Evolutionary conservation across 1,140 invertebrate species (phyloP).

Genomic region (Drosophila kepulauana): DNA sequence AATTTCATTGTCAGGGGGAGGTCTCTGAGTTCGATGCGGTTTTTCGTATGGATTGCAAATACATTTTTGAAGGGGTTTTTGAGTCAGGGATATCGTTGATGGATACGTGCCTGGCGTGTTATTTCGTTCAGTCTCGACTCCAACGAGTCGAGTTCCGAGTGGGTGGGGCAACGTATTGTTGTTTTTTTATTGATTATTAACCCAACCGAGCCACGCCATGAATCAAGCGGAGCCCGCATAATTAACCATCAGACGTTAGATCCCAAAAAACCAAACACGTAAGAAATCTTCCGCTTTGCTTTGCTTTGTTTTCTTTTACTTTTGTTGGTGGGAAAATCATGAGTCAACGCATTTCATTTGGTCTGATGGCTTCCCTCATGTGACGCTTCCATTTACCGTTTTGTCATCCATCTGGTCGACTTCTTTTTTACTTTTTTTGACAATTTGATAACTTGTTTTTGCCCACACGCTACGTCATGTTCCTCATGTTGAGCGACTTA

Average conservation of each 20-base stretch:
- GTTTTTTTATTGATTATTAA: slow-evolving; percentile 61
- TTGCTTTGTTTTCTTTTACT: slow-evolving; percentile 27
- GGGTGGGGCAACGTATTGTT: slow-evolving; percentile 18
- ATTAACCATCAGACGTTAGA: slow-evolving; percentile 46
- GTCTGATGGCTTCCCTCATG: slow-evolving; percentile 47
- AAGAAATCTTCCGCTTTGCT: slow-evolving; percentile 52
- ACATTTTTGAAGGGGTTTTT: slow-evolving; percentile 15
- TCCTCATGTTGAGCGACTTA: slow-evolving; percentile 51
- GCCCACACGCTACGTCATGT: slow-evolving; percentile 30
- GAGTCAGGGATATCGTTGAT: slow-evolving; percentile 30
- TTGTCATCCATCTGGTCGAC: slow-evolving; percentile 14
- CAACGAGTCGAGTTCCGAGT: background rate
- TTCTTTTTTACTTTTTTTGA: slow-evolving; percentile 14
- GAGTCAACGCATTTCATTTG: slow-evolving; percentile 60
- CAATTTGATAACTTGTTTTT: slow-evolving; percentile 70
- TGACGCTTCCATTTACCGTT: slow-evolving; percentile 55
- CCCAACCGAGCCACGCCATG: slow-evolving; percentile 4
- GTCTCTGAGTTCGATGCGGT: background rate
- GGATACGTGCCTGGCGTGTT: slow-evolving; percentile 51
- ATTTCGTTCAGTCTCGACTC: slow-evolving; percentile 17
- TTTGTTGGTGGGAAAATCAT: slow-evolving; percentile 61
- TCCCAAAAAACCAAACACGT: slow-evolving; percentile 4
- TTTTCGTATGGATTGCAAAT: background rate
- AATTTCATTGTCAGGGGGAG: slow-evolving; percentile 13
- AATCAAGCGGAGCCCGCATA: slow-evolving; percentile 42